Conservation (phyloP, 64 coral and sea anemone species). For the Catalaphyllia jardinei region DNA sequence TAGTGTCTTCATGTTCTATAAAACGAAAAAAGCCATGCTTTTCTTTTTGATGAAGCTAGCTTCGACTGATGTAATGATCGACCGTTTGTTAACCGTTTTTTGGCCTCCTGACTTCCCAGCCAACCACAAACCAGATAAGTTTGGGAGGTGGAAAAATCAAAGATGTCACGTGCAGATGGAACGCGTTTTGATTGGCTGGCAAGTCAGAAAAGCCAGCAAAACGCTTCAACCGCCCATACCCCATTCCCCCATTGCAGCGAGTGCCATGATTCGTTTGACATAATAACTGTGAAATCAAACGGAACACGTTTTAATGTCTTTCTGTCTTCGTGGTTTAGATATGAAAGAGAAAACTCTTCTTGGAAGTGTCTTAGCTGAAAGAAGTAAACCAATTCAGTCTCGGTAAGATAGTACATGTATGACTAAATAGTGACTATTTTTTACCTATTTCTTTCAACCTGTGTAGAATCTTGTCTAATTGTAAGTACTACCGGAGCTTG, state of each 20-base stretch:
- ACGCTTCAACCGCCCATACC: too few species aligned
- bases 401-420: constrained; percentile 24
- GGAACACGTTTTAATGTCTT: not conserved
- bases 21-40: not conserved
- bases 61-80: not conserved
- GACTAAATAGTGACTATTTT: not conserved
- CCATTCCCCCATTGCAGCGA: too few species aligned
- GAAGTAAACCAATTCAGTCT: constrained; percentile 60
- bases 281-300: too few species aligned
- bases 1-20: not conserved
- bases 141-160: too few species aligned
- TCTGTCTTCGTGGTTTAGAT: constrained; percentile 30
- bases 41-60: not conserved
- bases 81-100: too few species aligned
- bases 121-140: too few species aligned
- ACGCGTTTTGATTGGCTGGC: too few species aligned
- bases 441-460: not conserved
- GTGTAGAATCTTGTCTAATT: not conserved
- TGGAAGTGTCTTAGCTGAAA: constrained; percentile 60
- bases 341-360: constrained; percentile 78
- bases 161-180: too few species aligned
- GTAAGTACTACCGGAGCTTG: too few species aligned
- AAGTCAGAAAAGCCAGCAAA: too few species aligned
- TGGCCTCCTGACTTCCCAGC: too few species aligned
- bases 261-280: too few species aligned